Evolutionary conservation across 2,113 vertebrate genomes (phyloP), one percentile per base, ranked within the genome.

Genomic region (Taurulus bubalis): DNA sequence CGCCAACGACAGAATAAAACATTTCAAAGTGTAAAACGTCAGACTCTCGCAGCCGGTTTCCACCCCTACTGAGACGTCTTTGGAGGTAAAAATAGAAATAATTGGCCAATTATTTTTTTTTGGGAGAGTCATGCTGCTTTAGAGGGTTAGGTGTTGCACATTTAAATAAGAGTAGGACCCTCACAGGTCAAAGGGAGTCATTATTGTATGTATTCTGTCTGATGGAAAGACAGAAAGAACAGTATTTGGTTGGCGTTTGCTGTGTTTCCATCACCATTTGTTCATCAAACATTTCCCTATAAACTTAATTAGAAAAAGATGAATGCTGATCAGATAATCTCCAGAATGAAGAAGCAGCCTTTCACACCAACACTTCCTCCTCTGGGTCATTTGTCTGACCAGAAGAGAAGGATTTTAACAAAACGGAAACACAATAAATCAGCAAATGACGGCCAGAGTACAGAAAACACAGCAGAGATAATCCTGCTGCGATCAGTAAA

Each of bases 51-150:
- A 14, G 16, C 1, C 22, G 4, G 8, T 63, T 51, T 28, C 47
- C 42, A 45, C 14, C 20, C 3, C 24, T 15, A 6, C 60, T 6
- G 66, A 42, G 32, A 62, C 22, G 1, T 42, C 58, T 8, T 16
- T 3, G 30, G 34, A 42, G 71, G 26, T 77, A 77, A 77, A 77
- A 80, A 80, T 62, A 74, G 81, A 83, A 79, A 83, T 34, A 56
- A 70, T 0, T 15, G 63, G n/a, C 7, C 1, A 0, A n/a, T 65
- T 71, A 60, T 34, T 49, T 40, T 69, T 59, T 65, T 12, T 34
- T 6, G 63, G 8, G 8, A 63, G 18, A 49, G 36, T 5, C 3
- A 2, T 1, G 26, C 63, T 40, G 45, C 59, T 77, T 62, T 59
- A 7, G 16, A 77, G 36, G 45, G 66, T 42, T 34, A 6, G 14